Conservation (phyloP, 2,797 vertebrate genomes). For the Gadopsis bispinosus region DNA sequence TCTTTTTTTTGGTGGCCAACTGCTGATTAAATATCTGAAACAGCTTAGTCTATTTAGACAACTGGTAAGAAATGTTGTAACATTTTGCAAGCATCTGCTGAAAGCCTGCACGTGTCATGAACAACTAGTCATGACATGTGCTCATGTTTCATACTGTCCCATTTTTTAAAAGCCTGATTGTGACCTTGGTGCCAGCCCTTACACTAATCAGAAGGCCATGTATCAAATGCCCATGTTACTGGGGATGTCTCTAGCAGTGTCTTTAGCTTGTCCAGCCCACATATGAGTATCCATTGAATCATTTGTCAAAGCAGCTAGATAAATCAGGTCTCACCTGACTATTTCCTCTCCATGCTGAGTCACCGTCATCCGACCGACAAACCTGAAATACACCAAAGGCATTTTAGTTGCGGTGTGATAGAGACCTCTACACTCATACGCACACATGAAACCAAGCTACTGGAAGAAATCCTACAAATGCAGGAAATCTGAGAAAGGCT, state of each 20-base stretch:
- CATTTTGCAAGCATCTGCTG: background rate
- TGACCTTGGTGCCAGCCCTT: background rate
- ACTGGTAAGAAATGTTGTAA: background rate
- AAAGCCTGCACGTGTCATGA: background rate
- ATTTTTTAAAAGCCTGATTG: background rate
- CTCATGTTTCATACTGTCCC: background rate
- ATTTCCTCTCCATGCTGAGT: constrained; percentile 93
- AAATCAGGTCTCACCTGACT: constrained; percentile 88
- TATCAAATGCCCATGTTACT: background rate
- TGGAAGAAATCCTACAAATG: background rate
- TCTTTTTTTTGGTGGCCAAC: background rate
- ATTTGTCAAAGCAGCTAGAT: constrained; percentile 14
- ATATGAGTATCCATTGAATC: background rate
- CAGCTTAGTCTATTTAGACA: background rate
- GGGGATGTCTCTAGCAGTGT: background rate
- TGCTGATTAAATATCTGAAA: background rate
- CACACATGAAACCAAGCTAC: background rate
- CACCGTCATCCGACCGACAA: constrained; percentile 94
- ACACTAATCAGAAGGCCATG: background rate
- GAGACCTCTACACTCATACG: background rate
- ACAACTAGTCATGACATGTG: background rate
- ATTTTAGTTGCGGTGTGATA: constrained; percentile 18
- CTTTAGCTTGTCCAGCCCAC: background rate
- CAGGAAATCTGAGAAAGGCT: background rate
- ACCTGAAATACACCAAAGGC: constrained; percentile 81